Evolutionary conservation across 2,888 invertebrate genomes (phyloP).

Genomic region (Oscheius sp.): DNA sequence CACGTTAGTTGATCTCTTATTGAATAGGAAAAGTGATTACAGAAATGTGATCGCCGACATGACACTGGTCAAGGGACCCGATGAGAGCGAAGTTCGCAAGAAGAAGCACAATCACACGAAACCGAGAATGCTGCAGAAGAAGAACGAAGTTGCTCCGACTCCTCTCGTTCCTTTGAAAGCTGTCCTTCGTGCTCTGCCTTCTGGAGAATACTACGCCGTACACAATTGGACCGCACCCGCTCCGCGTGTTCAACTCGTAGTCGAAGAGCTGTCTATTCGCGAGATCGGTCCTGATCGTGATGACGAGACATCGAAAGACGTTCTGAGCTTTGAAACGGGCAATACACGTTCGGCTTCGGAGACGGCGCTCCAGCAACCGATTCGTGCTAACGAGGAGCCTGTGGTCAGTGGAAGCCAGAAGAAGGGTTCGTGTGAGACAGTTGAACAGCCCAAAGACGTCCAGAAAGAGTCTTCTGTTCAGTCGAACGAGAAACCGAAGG

Average conservation of each 20-base stretch:
- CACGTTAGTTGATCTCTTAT: neutral
- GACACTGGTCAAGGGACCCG: constrained; percentile 18
- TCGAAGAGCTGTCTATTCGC: neutral
- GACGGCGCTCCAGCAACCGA: too few species aligned
- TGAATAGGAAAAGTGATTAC: neutral
- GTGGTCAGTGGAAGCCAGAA: too few species aligned
- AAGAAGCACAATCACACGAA: neutral
- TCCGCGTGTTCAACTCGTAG: neutral
- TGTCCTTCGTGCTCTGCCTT: neutral
- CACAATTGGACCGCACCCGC: neutral
- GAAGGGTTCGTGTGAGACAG: too few species aligned
- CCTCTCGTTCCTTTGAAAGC: neutral
- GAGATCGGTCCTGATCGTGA: constrained; percentile 8
- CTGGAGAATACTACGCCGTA: constrained; percentile 4
- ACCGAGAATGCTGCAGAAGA: too few species aligned
- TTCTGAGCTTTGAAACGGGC: too few species aligned
- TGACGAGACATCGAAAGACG: constrained; percentile 11
- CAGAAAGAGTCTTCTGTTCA: too few species aligned
- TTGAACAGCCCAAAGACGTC: too few species aligned
- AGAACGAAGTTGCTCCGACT: too few species aligned
- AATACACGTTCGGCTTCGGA: too few species aligned
- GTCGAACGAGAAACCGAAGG: too few species aligned
- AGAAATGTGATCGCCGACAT: neutral
- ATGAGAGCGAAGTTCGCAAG: neutral
- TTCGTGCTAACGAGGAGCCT: too few species aligned